Percentiles rank a stretch among this genome's conserved stretches.
Conservation (phyloP, 1,140 invertebrate species). For the Armadillidium nasatum region DNA sequence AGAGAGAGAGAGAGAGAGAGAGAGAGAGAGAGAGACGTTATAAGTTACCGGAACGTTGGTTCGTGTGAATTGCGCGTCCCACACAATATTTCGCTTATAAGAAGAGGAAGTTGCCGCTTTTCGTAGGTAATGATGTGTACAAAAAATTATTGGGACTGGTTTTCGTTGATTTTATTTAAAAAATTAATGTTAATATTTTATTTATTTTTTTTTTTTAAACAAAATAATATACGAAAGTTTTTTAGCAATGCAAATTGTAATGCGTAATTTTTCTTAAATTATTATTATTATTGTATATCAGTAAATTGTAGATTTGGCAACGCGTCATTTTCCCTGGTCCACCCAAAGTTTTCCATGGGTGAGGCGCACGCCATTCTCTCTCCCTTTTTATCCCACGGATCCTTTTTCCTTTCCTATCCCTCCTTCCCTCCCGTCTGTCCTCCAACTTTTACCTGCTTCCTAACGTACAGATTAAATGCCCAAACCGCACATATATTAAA, state of each 20-base stretch:
- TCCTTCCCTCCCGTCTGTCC: not conserved
- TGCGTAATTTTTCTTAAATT: not conserved
- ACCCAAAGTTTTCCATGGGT: conserved; percentile 7
- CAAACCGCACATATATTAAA: not conserved
- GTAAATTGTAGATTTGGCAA: conserved; percentile 1
- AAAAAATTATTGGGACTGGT: too few species aligned
- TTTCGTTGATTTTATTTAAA: too few species aligned
- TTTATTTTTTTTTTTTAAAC: not conserved
- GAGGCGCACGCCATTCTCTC: conserved; percentile 6
- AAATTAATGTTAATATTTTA: not conserved
- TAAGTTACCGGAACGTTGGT: too few species aligned
- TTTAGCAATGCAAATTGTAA: not conserved
- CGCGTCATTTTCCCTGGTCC: not conserved
- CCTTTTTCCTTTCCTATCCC: not conserved
- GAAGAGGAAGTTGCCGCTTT: too few species aligned
- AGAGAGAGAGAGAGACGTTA: too few species aligned
- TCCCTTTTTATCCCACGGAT: conserved; percentile 7
- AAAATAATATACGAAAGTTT: not conserved
- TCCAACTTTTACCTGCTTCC: not conserved
- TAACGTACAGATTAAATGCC: conserved; percentile 10
- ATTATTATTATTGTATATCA: not conserved
- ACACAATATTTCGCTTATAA: too few species aligned
- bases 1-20: too few species aligned
- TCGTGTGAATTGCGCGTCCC: too few species aligned
- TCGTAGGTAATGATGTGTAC: too few species aligned